Evolutionary conservation across 92 coral and sea anemone species (phyloP), one percentile per base, ranked within the genome.

Genomic region (Zoanthus solanderi): DNA sequence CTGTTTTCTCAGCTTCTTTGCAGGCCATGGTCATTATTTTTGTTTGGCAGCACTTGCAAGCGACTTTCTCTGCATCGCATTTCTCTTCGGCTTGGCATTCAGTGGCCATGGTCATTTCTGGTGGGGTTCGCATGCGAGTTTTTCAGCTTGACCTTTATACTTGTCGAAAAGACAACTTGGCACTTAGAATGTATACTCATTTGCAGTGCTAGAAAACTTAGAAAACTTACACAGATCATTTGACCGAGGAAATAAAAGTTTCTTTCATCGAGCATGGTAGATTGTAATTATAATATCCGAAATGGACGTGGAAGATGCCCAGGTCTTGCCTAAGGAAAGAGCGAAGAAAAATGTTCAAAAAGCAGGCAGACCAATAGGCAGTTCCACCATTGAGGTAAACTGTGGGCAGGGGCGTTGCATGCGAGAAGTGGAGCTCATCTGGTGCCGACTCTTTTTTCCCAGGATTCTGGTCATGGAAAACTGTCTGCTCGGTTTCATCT

Each of bases 261-360:
- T 89, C 91, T n/a, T 89, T 74, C 72, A 89, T 74, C 47, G 78
- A 89, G 75, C 91, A 89, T 50, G 54, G 15, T 67, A 84, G 37
- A 29, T 34, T 18, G 56, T 75, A 5, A 5, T 77, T 50, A 44
- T 83, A 17, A 89, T 75, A 77, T 37, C 82, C 37, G 23, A 65
- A 30, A 88, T 75, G 92, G 86, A 84, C 58, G 92, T 89, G 72
- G 84, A 89, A 29, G 88, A 89, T 63, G 92, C 85, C 79, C 78
- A 75, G 63, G 76, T 71, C 47, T 83, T 83, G 74, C 88, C 88
- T 15, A 83, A 75, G 80, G 88, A 76, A 71, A 76, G 92, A 75
- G 87, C 92, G 45, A 84, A 76, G 81, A 89, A 65, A 66, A 83
- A n/a, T 83, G 67, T 46, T 83, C 63, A 48, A 71, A 89, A 56